A percentile compares a stretch with the other conserved stretches of the same genome.
Evolutionary conservation across 1,140 invertebrate genomes (phyloP).

Genomic region (Caenorhabditis brenneri): DNA sequence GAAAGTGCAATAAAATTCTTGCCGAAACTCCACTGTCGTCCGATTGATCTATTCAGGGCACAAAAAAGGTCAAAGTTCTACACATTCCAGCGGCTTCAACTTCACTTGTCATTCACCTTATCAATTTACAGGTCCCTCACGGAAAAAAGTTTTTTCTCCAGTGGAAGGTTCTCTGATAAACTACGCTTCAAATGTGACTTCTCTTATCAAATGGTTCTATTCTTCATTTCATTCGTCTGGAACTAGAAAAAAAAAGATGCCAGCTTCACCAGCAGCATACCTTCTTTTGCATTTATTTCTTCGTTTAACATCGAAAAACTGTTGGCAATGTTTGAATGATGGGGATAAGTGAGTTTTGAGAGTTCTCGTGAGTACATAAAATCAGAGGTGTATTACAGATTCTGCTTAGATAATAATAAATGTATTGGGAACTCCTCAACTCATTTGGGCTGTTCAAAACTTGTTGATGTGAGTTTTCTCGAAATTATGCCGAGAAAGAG

Average conservation of each 20-base stretch:
- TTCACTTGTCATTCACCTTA: not conserved
- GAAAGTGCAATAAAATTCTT: not conserved
- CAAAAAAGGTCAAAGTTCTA: too few species aligned
- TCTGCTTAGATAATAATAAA: slow-evolving; percentile 14
- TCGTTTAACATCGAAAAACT: not conserved
- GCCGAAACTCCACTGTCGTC: too few species aligned
- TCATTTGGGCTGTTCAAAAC: not conserved
- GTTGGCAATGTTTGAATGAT: not conserved
- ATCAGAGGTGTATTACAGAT: not conserved
- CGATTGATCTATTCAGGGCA: too few species aligned
- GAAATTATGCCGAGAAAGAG: too few species aligned
- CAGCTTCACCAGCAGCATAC: not conserved
- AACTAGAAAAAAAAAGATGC: not conserved
- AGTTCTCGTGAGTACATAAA: not conserved
- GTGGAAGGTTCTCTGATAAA: not conserved
- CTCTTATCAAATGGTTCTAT: not conserved
- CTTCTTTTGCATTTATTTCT: slow-evolving; percentile 14
- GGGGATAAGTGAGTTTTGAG: not conserved
- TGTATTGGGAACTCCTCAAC: not conserved
- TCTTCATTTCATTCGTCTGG: not conserved
- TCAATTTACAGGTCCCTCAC: not conserved
- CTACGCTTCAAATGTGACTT: not conserved
- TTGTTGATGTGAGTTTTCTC: not conserved
- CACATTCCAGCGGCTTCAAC: not conserved
- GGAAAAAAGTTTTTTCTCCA: not conserved